Conservation (phyloP, 2,888 invertebrate genomes). For the Emesis castigata region DNA sequence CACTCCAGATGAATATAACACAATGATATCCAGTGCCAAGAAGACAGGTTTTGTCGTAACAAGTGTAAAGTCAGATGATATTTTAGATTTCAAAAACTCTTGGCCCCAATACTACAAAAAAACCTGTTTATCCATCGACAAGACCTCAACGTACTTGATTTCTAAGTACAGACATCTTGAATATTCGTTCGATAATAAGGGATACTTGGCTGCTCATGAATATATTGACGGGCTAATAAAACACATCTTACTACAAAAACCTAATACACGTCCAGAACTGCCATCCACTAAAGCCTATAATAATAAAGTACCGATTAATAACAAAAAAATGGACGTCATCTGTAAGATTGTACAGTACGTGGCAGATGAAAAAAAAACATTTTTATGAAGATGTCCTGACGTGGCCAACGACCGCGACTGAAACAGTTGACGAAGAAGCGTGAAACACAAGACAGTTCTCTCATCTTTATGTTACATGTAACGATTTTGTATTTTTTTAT, state of each 20-base stretch:
- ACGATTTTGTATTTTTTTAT: background rate
- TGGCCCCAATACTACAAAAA: background rate
- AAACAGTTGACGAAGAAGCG: slow-evolving; percentile 3
- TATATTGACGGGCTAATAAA: background rate
- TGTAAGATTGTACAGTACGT: slow-evolving; percentile 2
- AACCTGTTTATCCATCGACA: background rate
- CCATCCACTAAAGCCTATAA: slow-evolving; percentile 1
- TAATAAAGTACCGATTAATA: background rate
- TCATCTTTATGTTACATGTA: no score
- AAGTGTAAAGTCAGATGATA: background rate
- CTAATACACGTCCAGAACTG: slow-evolving; percentile 1
- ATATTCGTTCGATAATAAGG: background rate
- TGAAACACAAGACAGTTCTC: background rate
- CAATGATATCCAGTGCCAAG: background rate
- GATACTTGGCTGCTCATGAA: background rate
- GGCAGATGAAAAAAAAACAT: background rate
- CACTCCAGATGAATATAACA: background rate
- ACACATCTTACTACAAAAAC: background rate
- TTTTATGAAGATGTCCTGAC: background rate
- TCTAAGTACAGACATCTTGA: background rate
- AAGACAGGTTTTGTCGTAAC: background rate
- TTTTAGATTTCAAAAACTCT: background rate
- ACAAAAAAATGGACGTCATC: background rate
- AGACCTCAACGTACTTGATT: background rate
- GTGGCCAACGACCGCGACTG: background rate